A percentile compares a stretch with the other conserved stretches of the same genome.
Conservation (phyloP, 2,113 vertebrate species). For the Kobus ellipsiprymnus region DNA sequence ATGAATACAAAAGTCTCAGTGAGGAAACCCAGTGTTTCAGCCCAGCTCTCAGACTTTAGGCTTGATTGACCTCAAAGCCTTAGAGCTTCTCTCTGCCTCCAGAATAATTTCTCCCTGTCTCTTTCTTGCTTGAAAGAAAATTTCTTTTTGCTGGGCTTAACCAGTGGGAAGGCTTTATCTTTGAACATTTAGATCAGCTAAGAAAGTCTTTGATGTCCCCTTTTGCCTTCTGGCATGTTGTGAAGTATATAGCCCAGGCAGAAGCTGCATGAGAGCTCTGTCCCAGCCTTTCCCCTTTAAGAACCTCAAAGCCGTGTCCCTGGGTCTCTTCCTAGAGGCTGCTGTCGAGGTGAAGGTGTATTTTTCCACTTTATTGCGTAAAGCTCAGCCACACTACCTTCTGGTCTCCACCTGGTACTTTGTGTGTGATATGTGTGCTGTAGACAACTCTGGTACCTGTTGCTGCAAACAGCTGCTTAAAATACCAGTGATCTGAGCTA, state of each 20-base stretch:
- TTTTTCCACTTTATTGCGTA: constrained; percentile 9
- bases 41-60: neutral
- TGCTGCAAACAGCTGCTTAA: neutral
- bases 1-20: neutral
- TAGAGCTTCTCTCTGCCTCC: neutral
- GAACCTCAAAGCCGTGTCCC: neutral
- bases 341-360: neutral
- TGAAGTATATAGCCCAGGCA: neutral
- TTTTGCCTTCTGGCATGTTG: neutral
- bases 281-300: neutral
- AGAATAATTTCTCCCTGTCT: neutral
- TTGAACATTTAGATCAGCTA: neutral
- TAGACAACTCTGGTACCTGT: neutral
- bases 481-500: neutral
- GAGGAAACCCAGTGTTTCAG: neutral
- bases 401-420: neutral
- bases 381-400: neutral
- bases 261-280: neutral
- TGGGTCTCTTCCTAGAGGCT: neutral
- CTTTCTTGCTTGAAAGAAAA: neutral
- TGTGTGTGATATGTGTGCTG: neutral
- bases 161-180: neutral
- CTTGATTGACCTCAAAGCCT: neutral
- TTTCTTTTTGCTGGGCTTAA: neutral
- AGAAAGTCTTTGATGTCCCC: neutral